Percentiles rank a stretch among this genome's conserved stretches.
phyloP scores from a whole-genome alignment of 2,888 invertebrate genomes.

The Stictocephala bisonia region DNA sequence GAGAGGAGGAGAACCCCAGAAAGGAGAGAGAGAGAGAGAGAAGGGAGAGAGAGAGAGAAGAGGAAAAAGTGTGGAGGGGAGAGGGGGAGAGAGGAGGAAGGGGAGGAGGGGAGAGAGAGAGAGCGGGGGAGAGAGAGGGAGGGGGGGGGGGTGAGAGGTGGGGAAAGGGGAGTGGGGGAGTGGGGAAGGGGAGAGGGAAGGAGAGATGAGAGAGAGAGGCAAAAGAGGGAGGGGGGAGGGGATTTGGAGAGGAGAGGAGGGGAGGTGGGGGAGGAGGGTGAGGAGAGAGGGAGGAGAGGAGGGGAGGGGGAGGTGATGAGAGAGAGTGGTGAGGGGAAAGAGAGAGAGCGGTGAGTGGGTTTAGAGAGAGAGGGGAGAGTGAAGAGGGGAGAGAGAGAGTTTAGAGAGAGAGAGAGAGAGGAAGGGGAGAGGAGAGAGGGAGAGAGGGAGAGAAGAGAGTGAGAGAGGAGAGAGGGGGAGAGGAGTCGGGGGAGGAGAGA shows the following conservation, averaged over 20 bases:
- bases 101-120: conserved; percentile 5
- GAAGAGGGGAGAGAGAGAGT: too few species aligned
- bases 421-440: too few species aligned
- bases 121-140: background rate
- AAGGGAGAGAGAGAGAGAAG: conserved; percentile 42
- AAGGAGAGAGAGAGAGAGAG: background rate
- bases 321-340: background rate
- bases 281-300: background rate
- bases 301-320: background rate
- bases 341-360: background rate
- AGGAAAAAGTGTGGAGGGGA: conserved; percentile 35
- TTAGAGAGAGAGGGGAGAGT: conserved; percentile 66
- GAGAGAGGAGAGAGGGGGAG: too few species aligned
- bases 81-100: conserved; percentile 29
- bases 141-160: background rate
- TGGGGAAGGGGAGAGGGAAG: background rate
- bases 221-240: too few species aligned
- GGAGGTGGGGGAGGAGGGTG: background rate
- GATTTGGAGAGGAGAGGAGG: background rate
- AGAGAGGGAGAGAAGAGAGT: too few species aligned
- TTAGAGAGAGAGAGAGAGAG: too few species aligned
- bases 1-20: too few species aligned
- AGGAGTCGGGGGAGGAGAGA: too few species aligned
- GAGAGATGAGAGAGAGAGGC: background rate
- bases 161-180: background rate